phyloP scores from a whole-genome alignment of 2,797 vertebrate genomes.

The Bryconaethiops microstoma region DNA sequence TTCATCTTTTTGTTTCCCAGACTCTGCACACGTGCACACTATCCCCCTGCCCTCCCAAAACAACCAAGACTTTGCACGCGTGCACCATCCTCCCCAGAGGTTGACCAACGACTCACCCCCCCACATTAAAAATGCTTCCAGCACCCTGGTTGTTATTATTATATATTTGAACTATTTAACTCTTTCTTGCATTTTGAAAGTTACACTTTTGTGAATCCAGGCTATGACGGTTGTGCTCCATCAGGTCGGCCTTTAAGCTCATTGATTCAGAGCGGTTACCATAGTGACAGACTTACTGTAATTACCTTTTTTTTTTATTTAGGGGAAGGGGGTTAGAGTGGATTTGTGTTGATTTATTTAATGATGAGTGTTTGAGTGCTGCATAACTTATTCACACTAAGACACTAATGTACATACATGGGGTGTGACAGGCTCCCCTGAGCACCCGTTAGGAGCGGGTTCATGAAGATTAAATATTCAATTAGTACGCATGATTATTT shows the following conservation, averaged over 20 bases:
- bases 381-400: constrained; percentile 35
- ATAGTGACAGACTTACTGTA: constrained; percentile 45
- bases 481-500: constrained; percentile 4
- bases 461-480: constrained; percentile 30
- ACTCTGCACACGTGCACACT: no score
- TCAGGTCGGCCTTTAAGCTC: constrained; percentile 39
- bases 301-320: constrained; percentile 48
- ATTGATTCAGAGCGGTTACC: constrained; percentile 40
- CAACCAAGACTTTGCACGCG: no score
- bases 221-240: not conserved
- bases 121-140: no score
- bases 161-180: no score
- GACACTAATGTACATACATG: constrained; percentile 15
- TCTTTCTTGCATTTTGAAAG: no score
- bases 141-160: no score
- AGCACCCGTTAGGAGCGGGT: constrained; percentile 2
- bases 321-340: constrained; percentile 12
- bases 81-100: no score
- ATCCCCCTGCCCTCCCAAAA: no score
- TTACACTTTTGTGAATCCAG: not conserved
- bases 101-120: no score
- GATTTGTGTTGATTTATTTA: constrained; percentile 56
- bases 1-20: no score
- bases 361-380: constrained; percentile 40
- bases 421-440: constrained; percentile 12